These are phyloP conservation scores for Hypena proboscidalis DNA, from an alignment of 2,888 invertebrate genomes.

Conservation along the genomic window DNA sequence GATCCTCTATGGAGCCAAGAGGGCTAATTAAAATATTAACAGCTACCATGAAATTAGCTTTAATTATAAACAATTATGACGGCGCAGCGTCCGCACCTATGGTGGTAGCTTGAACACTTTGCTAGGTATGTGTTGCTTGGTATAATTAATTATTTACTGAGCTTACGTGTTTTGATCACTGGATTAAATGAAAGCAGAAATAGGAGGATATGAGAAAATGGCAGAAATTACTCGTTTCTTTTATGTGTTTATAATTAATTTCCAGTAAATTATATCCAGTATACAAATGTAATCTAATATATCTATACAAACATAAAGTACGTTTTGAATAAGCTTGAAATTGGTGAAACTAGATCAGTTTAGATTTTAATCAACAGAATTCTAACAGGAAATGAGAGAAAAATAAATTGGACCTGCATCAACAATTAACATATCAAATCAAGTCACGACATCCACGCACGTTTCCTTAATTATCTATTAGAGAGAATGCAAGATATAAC, in stretches of 20 bases:
- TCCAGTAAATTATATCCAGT: no score
- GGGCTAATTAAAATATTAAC: slow-evolving; percentile 35
- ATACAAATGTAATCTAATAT: no score
- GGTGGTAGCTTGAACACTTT: neutral
- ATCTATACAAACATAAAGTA: no score
- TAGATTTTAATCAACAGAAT: no score
- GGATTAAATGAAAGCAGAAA: neutral
- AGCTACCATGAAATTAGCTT: slow-evolving; percentile 22
- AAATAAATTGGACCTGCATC: neutral
- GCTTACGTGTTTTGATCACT: no score
- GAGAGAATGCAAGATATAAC: slow-evolving; percentile 12
- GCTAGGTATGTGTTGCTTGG: no score
- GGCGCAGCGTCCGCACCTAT: neutral
- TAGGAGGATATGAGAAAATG: neutral
- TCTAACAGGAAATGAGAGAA: no score
- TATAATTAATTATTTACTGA: no score
- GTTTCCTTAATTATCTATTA: slow-evolving; percentile 17
- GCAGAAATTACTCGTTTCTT: neutral
- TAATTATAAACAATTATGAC: slow-evolving; percentile 30
- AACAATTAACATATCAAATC: slow-evolving; percentile 4
- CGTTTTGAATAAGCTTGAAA: no score
- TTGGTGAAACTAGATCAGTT: no score
- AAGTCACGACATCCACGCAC: neutral
- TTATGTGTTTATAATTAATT: no score
- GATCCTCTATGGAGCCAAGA: slow-evolving; percentile 26